phyloP scores from a whole-genome alignment of 1,140 invertebrate genomes.

The Drosophila eugracilis region DNA sequence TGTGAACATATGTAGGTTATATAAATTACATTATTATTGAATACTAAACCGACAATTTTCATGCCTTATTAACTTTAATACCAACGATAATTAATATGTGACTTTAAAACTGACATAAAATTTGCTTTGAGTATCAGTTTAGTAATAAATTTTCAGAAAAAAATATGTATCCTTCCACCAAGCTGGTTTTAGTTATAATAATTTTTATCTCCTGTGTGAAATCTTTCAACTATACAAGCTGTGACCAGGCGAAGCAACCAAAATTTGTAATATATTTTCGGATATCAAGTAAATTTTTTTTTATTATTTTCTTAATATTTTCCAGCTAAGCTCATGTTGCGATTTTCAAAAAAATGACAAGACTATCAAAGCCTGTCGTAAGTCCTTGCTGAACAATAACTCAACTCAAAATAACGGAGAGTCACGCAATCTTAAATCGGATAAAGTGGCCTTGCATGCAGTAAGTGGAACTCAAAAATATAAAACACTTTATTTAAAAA shows the following conservation, averaged over 20 bases:
- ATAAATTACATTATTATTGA: not conserved
- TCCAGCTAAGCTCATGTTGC: conserved; percentile 51
- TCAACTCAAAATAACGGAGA: conserved; percentile 28
- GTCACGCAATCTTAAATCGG: conserved; percentile 31
- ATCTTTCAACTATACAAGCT: conserved; percentile 53
- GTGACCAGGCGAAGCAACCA: conserved; percentile 54
- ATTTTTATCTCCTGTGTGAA: not conserved
- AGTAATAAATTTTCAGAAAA: conserved; percentile 6
- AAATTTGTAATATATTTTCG: conserved; percentile 40
- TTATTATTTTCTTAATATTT: not conserved
- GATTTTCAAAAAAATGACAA: conserved; percentile 50
- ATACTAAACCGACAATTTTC: too few relatives aligned
- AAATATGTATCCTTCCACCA: conserved; percentile 17
- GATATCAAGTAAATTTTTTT: not conserved
- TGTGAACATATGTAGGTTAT: too few relatives aligned
- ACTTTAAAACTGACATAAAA: not conserved
- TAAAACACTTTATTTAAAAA: not conserved
- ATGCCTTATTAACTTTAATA: conserved; percentile 41
- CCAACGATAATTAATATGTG: not conserved
- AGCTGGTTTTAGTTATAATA: conserved; percentile 1
- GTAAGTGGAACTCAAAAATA: conserved; percentile 6
- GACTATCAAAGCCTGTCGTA: conserved; percentile 42
- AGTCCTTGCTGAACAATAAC: conserved; percentile 39
- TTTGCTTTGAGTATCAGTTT: not conserved
- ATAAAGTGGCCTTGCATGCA: conserved; percentile 62